A percentile compares a stretch with the other conserved stretches of the same genome.
Evolutionary conservation across 2,797 vertebrate species (phyloP).

Genomic region (Diplodus puntazzo): DNA sequence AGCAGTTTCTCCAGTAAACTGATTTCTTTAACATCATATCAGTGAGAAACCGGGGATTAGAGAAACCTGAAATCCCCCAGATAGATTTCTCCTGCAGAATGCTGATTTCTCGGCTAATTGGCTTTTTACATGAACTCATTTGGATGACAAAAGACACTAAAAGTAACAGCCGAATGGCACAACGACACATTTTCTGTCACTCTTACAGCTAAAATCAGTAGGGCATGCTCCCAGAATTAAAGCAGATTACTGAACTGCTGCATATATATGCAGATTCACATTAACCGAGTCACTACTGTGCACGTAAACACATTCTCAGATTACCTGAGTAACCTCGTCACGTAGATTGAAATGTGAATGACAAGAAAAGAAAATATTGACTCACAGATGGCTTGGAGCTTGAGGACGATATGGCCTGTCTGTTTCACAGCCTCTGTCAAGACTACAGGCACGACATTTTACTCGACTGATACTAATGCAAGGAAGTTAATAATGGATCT

Average conservation of each 20-base stretch:
- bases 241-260: constrained; percentile 10
- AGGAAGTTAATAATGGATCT: not conserved
- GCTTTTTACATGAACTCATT: no score
- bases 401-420: constrained; percentile 11
- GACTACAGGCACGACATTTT: not conserved
- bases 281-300: not conserved
- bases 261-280: constrained; percentile 4
- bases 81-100: not conserved
- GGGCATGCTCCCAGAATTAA: not conserved
- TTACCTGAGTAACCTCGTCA: not conserved
- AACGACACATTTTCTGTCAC: not conserved
- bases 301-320: not conserved
- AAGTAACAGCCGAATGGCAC: not conserved
- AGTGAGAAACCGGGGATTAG: not conserved
- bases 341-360: not conserved
- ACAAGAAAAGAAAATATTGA: not conserved
- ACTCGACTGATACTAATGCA: not conserved
- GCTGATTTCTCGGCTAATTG: not conserved
- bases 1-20: not conserved
- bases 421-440: not conserved
- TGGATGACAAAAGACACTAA: not conserved
- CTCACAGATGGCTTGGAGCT: constrained; percentile 19
- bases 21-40: not conserved
- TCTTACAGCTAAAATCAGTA: not conserved
- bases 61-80: not conserved